Evolutionary conservation across 2,797 vertebrate genomes (phyloP).

Genomic region (Poecilia velifera): DNA sequence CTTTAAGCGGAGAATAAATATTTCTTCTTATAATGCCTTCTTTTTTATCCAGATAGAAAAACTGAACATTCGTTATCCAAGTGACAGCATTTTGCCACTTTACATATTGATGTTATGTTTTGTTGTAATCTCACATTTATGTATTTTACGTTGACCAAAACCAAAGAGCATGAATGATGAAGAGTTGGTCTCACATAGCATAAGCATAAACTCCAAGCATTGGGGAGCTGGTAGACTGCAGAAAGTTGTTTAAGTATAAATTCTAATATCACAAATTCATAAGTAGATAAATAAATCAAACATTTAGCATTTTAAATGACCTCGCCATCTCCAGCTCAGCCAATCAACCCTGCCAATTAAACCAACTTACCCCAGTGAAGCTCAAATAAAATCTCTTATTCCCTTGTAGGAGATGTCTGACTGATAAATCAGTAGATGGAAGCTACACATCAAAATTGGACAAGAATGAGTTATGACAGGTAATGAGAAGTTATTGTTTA

Average conservation of each 20-base stretch:
- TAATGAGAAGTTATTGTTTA: constrained; percentile 58
- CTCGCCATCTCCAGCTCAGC: constrained; percentile 44
- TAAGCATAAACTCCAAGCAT: constrained; percentile 7
- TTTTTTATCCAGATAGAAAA: background rate
- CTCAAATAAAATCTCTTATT: constrained; percentile 70
- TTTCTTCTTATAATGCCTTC: background rate
- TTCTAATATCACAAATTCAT: constrained; percentile 29
- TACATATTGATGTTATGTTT: background rate
- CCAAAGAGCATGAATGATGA: constrained; percentile 23
- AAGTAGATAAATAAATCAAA: constrained; percentile 24
- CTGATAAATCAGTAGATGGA: background rate
- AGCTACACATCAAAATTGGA: constrained; percentile 74
- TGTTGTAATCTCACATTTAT: background rate
- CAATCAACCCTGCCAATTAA: constrained; percentile 69
- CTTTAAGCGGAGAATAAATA: background rate
- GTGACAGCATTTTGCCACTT: background rate
- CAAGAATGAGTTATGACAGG: constrained; percentile 75
- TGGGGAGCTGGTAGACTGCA: background rate
- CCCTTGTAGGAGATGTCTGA: constrained; percentile 47
- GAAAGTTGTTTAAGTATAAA: constrained; percentile 20
- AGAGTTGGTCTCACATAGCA: constrained; percentile 39
- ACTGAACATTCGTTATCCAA: background rate
- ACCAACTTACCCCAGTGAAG: constrained; percentile 62
- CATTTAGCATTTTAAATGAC: constrained; percentile 67
- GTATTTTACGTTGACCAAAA: constrained; percentile 2